Percentiles rank a stretch among this genome's conserved stretches.
Evolutionary conservation across 2,113 vertebrate genomes (phyloP).

Genomic region (Prochilodus magdalenae): DNA sequence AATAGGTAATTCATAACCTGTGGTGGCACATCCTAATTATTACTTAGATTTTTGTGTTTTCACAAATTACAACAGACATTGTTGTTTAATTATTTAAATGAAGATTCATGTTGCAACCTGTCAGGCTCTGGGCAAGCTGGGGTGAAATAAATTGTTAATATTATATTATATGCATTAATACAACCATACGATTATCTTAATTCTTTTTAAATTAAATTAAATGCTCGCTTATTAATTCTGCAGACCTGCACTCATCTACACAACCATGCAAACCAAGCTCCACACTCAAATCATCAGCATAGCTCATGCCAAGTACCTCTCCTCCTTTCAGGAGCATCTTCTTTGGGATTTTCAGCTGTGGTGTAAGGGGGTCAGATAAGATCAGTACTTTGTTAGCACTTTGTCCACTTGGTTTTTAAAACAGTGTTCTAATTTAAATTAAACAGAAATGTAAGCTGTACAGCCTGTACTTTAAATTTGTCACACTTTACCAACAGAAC

Average conservation of each 20-base stretch:
- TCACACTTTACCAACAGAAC: too few relatives aligned
- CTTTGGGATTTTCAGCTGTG: conserved; percentile 48
- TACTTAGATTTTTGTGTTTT: too few relatives aligned
- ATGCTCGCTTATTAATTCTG: background rate
- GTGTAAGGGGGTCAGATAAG: conserved; percentile 27
- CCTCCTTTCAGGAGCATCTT: conserved; percentile 32
- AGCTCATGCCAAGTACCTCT: conserved; percentile 62
- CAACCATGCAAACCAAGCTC: conserved; percentile 23
- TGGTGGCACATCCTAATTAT: too few relatives aligned
- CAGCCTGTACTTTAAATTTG: too few relatives aligned
- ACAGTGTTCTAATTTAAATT: too few relatives aligned
- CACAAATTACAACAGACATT: too few relatives aligned
- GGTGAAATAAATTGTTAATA: background rate
- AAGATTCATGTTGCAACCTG: too few relatives aligned
- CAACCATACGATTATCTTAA: background rate
- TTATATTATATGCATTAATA: background rate
- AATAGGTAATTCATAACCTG: too few relatives aligned
- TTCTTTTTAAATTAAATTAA: background rate
- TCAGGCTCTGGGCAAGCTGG: background rate
- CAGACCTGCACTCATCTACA: conserved; percentile 8
- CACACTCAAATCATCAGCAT: background rate
- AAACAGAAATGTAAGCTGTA: too few relatives aligned
- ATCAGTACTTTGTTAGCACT: background rate
- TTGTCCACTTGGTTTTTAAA: too few relatives aligned
- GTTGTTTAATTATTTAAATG: too few relatives aligned